Percentiles rank a stretch among this genome's conserved stretches.
phyloP scores from a whole-genome alignment of 2,888 invertebrate genomes.

The Orchestes rusci region DNA sequence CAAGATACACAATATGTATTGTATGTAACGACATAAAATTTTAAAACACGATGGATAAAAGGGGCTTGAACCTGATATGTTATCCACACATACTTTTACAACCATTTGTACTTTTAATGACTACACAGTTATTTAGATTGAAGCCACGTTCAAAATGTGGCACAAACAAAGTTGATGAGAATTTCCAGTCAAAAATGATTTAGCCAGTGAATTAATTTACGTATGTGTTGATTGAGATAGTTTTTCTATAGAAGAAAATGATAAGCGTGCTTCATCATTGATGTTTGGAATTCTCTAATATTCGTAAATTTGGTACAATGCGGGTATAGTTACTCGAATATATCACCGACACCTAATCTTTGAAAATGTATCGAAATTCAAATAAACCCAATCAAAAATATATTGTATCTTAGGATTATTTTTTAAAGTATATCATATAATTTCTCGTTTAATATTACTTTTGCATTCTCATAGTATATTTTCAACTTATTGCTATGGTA shows the following conservation, averaged over 20 bases:
- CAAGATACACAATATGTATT: background rate
- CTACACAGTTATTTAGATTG: constrained; percentile 53
- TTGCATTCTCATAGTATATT: too few species aligned
- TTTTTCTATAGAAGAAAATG: too few species aligned
- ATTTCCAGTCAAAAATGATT: too few species aligned
- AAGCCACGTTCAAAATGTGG: constrained; percentile 32
- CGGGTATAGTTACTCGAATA: constrained; percentile 5
- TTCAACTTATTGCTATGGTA: constrained; percentile 20
- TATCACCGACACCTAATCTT: constrained; percentile 18
- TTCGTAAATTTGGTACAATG: constrained; percentile 11
- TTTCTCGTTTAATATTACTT: constrained; percentile 16
- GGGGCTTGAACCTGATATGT: constrained; percentile 35
- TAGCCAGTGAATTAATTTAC: too few species aligned
- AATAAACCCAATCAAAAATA: constrained; percentile 20
- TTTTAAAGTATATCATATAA: constrained; percentile 15
- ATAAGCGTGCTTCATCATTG: too few species aligned
- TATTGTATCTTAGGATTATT: constrained; percentile 12
- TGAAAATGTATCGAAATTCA: constrained; percentile 16
- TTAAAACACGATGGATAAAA: constrained; percentile 14
- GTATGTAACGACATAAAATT: background rate
- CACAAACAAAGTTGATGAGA: constrained; percentile 20
- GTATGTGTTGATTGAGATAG: too few species aligned
- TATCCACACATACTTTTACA: constrained; percentile 41
- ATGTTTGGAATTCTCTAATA: too few species aligned
- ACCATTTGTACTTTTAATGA: constrained; percentile 78